These are phyloP conservation scores for Thalassarche chlororhynchos DNA, from an alignment of 2,113 vertebrate genomes.

Conservation along the genomic window DNA sequence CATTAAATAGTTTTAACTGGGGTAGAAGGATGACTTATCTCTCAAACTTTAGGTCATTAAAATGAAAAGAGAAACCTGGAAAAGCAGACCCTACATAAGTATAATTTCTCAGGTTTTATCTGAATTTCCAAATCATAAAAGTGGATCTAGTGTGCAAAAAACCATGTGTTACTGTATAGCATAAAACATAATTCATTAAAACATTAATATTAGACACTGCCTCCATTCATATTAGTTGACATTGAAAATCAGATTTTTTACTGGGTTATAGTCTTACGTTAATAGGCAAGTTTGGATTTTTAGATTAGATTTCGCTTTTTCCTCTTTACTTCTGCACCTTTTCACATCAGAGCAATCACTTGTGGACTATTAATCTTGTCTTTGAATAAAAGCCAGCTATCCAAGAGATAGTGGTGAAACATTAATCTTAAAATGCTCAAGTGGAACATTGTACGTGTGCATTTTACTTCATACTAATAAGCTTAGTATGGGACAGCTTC, in stretches of 20 bases:
- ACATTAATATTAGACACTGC: background rate
- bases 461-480: background rate
- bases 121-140: background rate
- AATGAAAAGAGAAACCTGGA: background rate
- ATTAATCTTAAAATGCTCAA: constrained; percentile 26
- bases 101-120: background rate
- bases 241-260: background rate
- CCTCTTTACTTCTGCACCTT: background rate
- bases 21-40: background rate
- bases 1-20: background rate
- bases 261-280: background rate
- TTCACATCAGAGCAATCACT: background rate
- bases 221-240: background rate
- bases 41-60: background rate
- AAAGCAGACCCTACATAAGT: background rate
- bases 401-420: background rate
- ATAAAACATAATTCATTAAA: background rate
- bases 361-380: background rate
- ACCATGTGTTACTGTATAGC: background rate
- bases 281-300: background rate
- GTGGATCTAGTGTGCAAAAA: background rate
- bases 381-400: constrained; percentile 11
- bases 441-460: background rate
- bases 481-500: background rate
- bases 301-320: background rate